Conservation (phyloP, 2,113 vertebrate genomes). For the Grantiella picta region DNA sequence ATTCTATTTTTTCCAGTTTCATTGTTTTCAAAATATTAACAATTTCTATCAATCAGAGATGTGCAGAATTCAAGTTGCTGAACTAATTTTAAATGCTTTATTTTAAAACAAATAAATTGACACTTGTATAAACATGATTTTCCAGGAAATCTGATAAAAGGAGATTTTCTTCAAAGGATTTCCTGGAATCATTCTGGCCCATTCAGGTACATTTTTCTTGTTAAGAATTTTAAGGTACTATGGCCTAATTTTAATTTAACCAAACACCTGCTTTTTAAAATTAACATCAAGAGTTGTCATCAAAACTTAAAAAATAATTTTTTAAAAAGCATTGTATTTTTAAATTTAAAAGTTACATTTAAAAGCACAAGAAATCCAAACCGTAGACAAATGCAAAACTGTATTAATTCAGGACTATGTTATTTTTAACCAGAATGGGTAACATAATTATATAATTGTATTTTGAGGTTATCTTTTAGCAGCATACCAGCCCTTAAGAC, state of each 20-base stretch:
- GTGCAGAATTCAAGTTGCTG: neutral
- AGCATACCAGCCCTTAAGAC: neutral
- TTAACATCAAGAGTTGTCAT: neutral
- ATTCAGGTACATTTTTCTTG: neutral
- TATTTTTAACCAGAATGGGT: neutral
- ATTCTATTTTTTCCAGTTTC: neutral
- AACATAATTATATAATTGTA: neutral
- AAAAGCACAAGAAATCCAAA: neutral
- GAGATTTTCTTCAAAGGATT: neutral
- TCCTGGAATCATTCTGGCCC: neutral
- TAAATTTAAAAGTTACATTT: neutral
- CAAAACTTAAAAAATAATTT: neutral
- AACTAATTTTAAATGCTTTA: neutral
- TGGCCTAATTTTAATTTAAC: neutral
- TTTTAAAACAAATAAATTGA: neutral
- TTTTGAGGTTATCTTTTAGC: neutral
- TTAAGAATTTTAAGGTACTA: neutral
- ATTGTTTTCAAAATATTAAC: neutral
- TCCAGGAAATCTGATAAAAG: neutral
- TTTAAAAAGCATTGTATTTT: neutral
- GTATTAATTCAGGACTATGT: neutral
- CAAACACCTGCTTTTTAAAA: neutral
- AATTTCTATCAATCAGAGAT: neutral
- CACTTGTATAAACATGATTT: neutral
- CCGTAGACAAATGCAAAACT: neutral